Base-by-base conservation (phyloP, 2,888 invertebrate genomes). In the Clusia tigrina region DNA sequence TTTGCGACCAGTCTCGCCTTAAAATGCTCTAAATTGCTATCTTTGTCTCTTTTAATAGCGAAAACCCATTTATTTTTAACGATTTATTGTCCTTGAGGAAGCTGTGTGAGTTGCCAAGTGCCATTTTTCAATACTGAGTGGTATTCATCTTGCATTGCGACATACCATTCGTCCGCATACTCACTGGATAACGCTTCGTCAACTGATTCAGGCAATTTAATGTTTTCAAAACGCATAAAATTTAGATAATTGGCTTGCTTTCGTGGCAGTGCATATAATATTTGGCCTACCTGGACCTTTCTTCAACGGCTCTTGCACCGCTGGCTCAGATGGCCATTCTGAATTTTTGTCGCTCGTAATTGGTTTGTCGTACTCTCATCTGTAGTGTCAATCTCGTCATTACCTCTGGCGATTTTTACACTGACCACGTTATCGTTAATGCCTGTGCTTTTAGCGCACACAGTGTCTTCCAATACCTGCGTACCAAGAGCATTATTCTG, bases 51-150 rank as follows among this genome's bases (percentile, higher is more conserved):
- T 37, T 71, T 71, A 25, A 65, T 48, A 12, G 51, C 60, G 20
- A 54, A 72, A 0, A 69, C 69, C 71, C 70, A 72, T 22, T 67
- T 69, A 24, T 63, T 67, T 0, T 61, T 65, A 54, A 71, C 65
- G 1, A 66, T 53, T 17, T 48, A 25, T 62, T 58, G 10, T n/a
- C 52, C 66, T 6, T 52, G 2, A 22, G 69, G 66, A 10, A 67
- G 54, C 22, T 52, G 20, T 15, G 37, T 22, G 12, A 58, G n/a
- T 6, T 22, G n/a, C 54, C 54, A 59, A 15, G 59, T 59, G 12
- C 54, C 18, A 26, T 42, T 54, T 15, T 23, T 6, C 9, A 32
- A 26, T 2, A 58, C 10, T n/a, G 51, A 48, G 2, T 26, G 20
- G n/a, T 37, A 58, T n/a, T 58, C 23, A n/a, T 54, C 25, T 5